Conservation (phyloP, 2,888 invertebrate species). For the Hololepta plana region DNA sequence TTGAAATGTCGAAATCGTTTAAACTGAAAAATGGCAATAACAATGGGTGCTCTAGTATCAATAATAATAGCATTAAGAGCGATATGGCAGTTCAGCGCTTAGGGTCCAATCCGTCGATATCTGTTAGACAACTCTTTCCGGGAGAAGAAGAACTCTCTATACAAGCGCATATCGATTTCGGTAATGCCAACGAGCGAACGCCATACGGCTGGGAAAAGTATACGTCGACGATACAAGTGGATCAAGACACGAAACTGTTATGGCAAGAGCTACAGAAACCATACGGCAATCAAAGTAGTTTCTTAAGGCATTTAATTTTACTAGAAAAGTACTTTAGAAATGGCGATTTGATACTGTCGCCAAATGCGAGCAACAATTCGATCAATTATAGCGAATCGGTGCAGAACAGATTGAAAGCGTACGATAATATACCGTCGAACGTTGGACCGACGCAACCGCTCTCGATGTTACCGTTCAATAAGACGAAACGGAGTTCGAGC, state of each 20-base stretch:
- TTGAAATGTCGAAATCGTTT: slow-evolving; percentile 21
- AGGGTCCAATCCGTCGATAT: slow-evolving; percentile 68
- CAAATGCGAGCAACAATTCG: slow-evolving; percentile 55
- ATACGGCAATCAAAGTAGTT: slow-evolving; percentile 75
- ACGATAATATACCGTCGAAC: slow-evolving; percentile 39
- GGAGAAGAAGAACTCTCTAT: slow-evolving; percentile 70
- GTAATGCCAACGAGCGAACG: slow-evolving; percentile 49
- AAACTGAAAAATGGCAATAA: slow-evolving; percentile 26
- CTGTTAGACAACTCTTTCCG: slow-evolving; percentile 62
- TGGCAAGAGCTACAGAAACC: slow-evolving; percentile 74
- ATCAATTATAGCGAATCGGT: slow-evolving; percentile 64
- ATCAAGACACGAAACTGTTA: slow-evolving; percentile 58
- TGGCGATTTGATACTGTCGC: slow-evolving; percentile 57
- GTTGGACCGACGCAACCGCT: slow-evolving; percentile 20
- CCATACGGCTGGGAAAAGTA: slow-evolving; percentile 77
- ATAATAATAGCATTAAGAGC: slow-evolving; percentile 25
- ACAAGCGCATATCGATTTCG: slow-evolving; percentile 57
- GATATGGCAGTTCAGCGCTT: slow-evolving; percentile 45
- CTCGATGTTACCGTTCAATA: slow-evolving; percentile 21
- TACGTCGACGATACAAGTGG: slow-evolving; percentile 61
- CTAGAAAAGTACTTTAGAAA: slow-evolving; percentile 68
- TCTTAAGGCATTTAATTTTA: slow-evolving; percentile 60
- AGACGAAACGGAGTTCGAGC: slow-evolving; percentile 18
- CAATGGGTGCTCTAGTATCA: too few species aligned
- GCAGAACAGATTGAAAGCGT: slow-evolving; percentile 57